Evolutionary conservation across 2,113 vertebrate genomes (phyloP).

Genomic region (Catagonus wagneri): DNA sequence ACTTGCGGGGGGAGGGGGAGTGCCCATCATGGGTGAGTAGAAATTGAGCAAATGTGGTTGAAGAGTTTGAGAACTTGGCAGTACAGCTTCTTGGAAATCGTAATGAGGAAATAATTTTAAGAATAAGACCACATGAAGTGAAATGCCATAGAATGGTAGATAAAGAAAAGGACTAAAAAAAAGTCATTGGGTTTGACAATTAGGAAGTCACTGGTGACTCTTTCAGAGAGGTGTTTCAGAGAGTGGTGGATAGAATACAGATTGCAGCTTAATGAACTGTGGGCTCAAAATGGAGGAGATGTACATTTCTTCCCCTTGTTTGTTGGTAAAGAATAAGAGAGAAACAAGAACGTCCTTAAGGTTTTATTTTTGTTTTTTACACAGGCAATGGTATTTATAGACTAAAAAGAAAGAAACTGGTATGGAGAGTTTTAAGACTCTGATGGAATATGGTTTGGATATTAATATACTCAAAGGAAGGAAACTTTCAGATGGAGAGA

Average conservation of each 20-base stretch:
- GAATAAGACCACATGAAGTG: neutral
- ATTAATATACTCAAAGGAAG: constrained; percentile 69
- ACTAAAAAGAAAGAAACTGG: constrained; percentile 54
- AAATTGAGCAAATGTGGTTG: neutral
- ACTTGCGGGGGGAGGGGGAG: neutral
- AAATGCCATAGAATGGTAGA: neutral
- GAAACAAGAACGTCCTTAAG: neutral
- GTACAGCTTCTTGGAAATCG: neutral
- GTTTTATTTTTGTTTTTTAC: constrained; percentile 20
- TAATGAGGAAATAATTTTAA: neutral
- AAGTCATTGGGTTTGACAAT: neutral
- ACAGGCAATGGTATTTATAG: constrained; percentile 57
- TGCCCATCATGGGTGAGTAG: neutral
- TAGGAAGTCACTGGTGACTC: neutral
- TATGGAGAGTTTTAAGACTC: constrained; percentile 53
- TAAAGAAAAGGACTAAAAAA: neutral
- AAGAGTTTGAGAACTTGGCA: neutral
- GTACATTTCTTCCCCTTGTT: neutral
- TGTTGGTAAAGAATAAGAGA: neutral
- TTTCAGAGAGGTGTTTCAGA: neutral
- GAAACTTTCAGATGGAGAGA: constrained; percentile 71
- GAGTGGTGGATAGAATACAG: neutral
- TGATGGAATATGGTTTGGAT: constrained; percentile 57
- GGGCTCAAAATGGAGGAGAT: neutral
- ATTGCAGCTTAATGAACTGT: neutral